These are phyloP conservation scores for Dendrocopos noguchii DNA, from an alignment of 2,113 vertebrate genomes.

Conservation along the genomic window DNA sequence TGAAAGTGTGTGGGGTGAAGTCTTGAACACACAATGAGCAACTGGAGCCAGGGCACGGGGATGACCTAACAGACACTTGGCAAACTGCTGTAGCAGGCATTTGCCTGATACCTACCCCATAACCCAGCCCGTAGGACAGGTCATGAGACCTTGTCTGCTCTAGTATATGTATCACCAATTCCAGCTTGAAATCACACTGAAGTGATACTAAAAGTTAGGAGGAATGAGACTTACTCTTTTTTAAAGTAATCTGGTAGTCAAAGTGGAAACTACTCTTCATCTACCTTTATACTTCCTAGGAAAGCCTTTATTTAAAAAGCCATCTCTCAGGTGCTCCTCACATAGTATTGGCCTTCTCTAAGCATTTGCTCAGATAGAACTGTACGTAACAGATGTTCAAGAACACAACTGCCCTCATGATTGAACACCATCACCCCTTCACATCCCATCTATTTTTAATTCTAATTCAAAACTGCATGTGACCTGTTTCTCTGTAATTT, in stretches of 20 bases:
- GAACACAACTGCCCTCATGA: background rate
- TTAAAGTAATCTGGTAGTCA: background rate
- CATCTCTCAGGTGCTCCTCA: background rate
- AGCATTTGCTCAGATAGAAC: background rate
- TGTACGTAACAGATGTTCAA: background rate
- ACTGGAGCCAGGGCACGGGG: background rate
- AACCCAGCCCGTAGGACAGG: background rate
- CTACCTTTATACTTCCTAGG: background rate
- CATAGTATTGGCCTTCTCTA: background rate
- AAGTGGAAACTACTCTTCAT: background rate
- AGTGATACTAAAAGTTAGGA: background rate
- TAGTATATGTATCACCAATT: background rate
- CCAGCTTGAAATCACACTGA: background rate
- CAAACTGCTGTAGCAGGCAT: rapidly evolving
- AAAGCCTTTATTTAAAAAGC: background rate
- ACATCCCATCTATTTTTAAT: background rate
- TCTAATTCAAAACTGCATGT: background rate
- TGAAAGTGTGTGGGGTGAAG: background rate
- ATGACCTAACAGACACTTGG: background rate
- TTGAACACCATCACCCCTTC: background rate
- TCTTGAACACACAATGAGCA: background rate
- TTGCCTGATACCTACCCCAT: background rate
- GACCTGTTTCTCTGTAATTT: background rate
- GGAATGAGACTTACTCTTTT: background rate
- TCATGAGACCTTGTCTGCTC: background rate